These are phyloP conservation scores for Rhingia rostrata DNA, from an alignment of 2,888 invertebrate genomes.

Conservation along the genomic window DNA sequence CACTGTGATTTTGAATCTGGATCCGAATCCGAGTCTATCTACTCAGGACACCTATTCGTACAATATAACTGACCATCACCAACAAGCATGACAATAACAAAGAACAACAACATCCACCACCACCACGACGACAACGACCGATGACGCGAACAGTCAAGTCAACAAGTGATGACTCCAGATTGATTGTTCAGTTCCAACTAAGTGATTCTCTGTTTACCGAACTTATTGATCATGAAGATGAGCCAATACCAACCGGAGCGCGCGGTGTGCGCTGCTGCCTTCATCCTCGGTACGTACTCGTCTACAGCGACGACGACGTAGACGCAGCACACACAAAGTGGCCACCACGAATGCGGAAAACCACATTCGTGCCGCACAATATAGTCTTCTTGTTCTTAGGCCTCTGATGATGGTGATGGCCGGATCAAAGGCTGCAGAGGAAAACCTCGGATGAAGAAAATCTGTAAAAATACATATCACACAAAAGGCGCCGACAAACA, in stretches of 20 bases:
- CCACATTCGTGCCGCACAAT: constrained; percentile 72
- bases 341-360: constrained; percentile 75
- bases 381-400: constrained; percentile 16
- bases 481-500: constrained; percentile 74
- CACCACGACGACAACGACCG: constrained; percentile 4
- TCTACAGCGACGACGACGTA: constrained; percentile 25
- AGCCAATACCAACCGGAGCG: constrained; percentile 73
- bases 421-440: constrained; percentile 66
- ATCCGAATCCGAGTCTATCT: constrained; percentile 45
- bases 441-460: constrained; percentile 69
- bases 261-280: constrained; percentile 12
- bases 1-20: neutral
- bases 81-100: constrained; percentile 63
- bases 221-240: constrained; percentile 75
- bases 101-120: constrained; percentile 53
- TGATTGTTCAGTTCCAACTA: constrained; percentile 75
- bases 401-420: constrained; percentile 24
- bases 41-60: neutral
- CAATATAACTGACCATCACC: constrained; percentile 68
- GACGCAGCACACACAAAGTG: constrained; percentile 66
- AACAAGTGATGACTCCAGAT: constrained; percentile 74
- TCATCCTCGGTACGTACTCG: neutral
- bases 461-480: constrained; percentile 74
- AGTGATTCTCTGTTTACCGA: constrained; percentile 74
- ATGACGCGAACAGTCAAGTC: constrained; percentile 61